These are phyloP conservation scores for Chelon labrosus DNA, from an alignment of 2,797 vertebrate species.

Conservation along the genomic window DNA sequence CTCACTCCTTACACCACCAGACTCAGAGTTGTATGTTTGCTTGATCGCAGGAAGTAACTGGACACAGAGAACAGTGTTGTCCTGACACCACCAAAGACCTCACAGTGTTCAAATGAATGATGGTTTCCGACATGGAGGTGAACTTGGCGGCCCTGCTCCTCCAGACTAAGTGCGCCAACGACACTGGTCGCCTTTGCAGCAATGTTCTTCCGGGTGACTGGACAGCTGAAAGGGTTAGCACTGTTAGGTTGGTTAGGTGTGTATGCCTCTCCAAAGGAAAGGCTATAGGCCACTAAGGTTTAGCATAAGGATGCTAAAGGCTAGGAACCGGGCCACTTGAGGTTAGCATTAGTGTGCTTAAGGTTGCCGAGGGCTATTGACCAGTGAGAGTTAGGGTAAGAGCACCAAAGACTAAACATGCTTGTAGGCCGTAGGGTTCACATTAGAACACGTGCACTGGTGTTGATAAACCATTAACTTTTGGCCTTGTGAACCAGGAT, in stretches of 20 bases:
- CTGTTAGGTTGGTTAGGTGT: conserved; percentile 71
- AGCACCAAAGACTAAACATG: conserved; percentile 40
- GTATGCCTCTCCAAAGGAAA: conserved; percentile 58
- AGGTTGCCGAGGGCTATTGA: conserved; percentile 62
- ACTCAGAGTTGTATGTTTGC: conserved; percentile 21
- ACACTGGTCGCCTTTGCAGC: conserved; percentile 70
- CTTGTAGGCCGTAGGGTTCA: conserved; percentile 55
- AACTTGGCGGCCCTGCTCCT: conserved; percentile 60
- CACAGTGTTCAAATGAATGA: conserved; percentile 76
- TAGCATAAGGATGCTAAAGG: conserved; percentile 59
- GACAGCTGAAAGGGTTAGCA: conserved; percentile 79
- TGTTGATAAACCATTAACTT: conserved; percentile 64
- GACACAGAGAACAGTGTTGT: conserved; percentile 74
- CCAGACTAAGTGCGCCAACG: conserved; percentile 56
- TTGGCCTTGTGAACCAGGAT: conserved; percentile 67
- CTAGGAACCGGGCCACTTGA: conserved; percentile 45
- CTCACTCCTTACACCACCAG: background rate
- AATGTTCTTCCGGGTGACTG: conserved; percentile 82
- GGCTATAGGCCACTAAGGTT: conserved; percentile 70
- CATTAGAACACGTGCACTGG: conserved; percentile 33
- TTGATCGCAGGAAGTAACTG: conserved; percentile 59
- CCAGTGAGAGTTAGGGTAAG: conserved; percentile 44
- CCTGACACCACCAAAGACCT: conserved; percentile 69
- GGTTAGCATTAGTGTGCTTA: conserved; percentile 66
- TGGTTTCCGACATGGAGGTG: conserved; percentile 74